Evolutionary conservation across 2,113 vertebrate genomes (phyloP), one percentile per base, ranked within the genome.

Genomic region (Apeltes quadracus): DNA sequence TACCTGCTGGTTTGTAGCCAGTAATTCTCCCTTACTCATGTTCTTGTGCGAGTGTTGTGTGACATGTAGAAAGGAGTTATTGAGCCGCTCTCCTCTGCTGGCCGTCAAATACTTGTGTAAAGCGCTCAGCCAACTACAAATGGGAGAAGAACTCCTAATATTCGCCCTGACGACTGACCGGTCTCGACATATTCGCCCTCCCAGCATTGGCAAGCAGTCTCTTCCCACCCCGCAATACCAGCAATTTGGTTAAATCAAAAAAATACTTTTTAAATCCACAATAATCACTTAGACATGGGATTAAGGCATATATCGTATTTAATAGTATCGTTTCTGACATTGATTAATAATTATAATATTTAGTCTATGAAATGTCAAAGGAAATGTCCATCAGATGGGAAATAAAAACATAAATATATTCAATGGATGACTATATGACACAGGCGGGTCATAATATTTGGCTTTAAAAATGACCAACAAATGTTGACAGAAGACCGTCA

Each of bases 81-180:
- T n/a, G 53, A n/a, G 59, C 34, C 14, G 25, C 43, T 54, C 8
- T 29, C 58, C 61, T 73, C 14, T 1, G 3, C 39, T 48, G 72
- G 12, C 56, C 39, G 53, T 62, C 11, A 14, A 59, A 59, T 84
- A 72, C 55, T 22, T 68, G 46, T 1, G 12, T 76, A 70, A 67
- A 75, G 78, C 41, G 73, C 56, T 1, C 22, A 69, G 48, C 62
- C 69, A 38, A 32, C 54, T 51, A 57, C 75, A 78, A 80, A 81
- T 59, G 61, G 23, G 74, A 81, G 66, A 27, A 70, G 12, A 44
- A 63, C 66, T 79, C 54, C 44, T 79, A 78, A 85, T 81, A 84
- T 84, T 87, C 79, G 81, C 74, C 75, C 61, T 72, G 84, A 81
- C 46, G 38, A 78, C 74, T 71, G 80, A 72, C 61, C 72, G 58